Conservation (phyloP, 2,888 invertebrate genomes). For the Vannuccia rotundouncinata region DNA sequence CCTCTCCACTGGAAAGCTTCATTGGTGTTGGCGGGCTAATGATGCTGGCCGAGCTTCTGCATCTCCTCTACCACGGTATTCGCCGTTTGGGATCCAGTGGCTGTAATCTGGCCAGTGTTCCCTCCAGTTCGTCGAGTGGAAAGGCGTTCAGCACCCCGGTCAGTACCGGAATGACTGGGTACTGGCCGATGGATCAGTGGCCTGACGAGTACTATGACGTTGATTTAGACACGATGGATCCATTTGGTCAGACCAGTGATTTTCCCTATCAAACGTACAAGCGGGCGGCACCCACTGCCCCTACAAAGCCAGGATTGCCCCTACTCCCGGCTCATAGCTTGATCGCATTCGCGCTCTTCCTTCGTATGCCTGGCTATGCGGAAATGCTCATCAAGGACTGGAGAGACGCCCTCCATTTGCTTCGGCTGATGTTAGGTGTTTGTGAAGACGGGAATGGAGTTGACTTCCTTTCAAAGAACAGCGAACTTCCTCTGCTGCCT, state of each 20-base stretch:
- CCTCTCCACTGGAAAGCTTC: constrained; percentile 70
- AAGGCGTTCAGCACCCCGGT: constrained; percentile 17
- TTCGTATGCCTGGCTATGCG: constrained; percentile 81
- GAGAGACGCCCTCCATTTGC: constrained; percentile 71
- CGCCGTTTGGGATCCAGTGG: constrained; percentile 58
- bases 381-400: constrained; percentile 77
- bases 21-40: constrained; percentile 80
- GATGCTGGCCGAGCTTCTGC: constrained; percentile 76
- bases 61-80: constrained; percentile 75
- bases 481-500: constrained; percentile 61
- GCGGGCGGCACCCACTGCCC: neutral
- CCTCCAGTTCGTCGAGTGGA: neutral
- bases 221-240: neutral
- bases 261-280: neutral
- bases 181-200: neutral
- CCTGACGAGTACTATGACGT: neutral
- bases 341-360: constrained; percentile 78
- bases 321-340: constrained; percentile 74
- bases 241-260: neutral
- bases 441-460: constrained; percentile 80
- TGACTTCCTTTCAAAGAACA: constrained; percentile 42
- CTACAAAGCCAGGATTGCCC: constrained; percentile 47
- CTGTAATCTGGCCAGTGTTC: neutral
- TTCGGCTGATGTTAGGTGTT: constrained; percentile 78
- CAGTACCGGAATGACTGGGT: neutral